Conservation (phyloP, 2,888 invertebrate genomes). For the Drosophila sordidula region DNA sequence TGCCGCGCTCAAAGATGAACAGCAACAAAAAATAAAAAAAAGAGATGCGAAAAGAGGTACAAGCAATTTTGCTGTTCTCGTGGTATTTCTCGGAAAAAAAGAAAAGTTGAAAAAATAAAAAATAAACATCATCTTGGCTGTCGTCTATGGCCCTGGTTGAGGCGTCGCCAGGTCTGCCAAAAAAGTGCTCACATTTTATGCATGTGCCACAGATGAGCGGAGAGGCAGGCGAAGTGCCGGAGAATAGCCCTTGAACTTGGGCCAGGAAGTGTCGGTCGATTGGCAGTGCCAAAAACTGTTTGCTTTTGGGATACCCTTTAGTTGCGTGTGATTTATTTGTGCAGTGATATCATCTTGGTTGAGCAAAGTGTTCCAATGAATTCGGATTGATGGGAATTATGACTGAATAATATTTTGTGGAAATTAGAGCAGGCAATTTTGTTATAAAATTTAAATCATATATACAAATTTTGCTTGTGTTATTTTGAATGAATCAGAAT, state of each 20-base stretch:
- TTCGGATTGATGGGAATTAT: constrained; percentile 4
- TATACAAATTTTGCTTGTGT: not conserved
- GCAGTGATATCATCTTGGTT: constrained; percentile 26
- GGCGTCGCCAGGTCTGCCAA: constrained; percentile 67
- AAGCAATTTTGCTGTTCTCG: constrained; percentile 52
- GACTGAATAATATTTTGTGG: constrained; percentile 20
- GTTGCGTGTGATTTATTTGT: constrained; percentile 2
- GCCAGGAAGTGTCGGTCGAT: constrained; percentile 66
- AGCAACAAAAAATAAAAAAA: constrained; percentile 5
- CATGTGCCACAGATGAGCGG: constrained; percentile 48
- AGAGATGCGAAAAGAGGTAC: constrained; percentile 41
- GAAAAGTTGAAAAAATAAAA: constrained; percentile 9
- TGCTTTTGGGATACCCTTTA: constrained; percentile 9
- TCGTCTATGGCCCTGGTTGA: constrained; percentile 27
- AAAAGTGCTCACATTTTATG: constrained; percentile 56
- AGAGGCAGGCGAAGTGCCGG: constrained; percentile 9
- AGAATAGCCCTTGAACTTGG: constrained; percentile 71
- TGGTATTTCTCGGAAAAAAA: constrained; percentile 51
- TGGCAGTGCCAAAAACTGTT: constrained; percentile 35
- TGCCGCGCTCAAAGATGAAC: constrained; percentile 36
- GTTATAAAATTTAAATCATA: not conserved
- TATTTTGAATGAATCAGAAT: not conserved
- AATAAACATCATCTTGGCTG: constrained; percentile 43
- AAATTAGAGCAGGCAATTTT: not conserved
- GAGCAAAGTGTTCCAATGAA: constrained; percentile 5